A percentile compares a stretch with the other conserved stretches of the same genome.
These are phyloP conservation scores for Nematopogon swammerdamellus DNA, from an alignment of 2,888 invertebrate genomes.

Conservation along the genomic window DNA sequence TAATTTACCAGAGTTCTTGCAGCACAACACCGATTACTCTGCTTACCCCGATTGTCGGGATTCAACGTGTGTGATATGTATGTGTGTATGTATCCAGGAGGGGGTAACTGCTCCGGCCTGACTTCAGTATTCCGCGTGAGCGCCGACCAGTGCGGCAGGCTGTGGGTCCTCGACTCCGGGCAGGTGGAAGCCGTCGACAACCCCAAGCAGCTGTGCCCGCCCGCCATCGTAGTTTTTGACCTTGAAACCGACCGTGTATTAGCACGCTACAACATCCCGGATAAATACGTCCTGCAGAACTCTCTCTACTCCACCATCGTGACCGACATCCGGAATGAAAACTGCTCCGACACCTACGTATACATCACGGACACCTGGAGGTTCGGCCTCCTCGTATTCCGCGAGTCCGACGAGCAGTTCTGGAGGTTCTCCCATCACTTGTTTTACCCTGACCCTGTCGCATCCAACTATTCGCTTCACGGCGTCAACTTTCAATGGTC, in stretches of 20 bases:
- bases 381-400: conserved; percentile 61
- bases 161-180: conserved; percentile 82
- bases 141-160: conserved; percentile 69
- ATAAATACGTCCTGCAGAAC: conserved; percentile 62
- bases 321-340: conserved; percentile 55
- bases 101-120: conserved; percentile 59
- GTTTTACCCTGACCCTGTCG: conserved; percentile 71
- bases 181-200: conserved; percentile 63
- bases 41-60: too few species aligned
- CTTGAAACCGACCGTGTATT: conserved; percentile 61
- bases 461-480: conserved; percentile 70
- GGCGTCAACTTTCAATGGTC: conserved; percentile 78
- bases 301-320: conserved; percentile 66
- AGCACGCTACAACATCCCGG: conserved; percentile 62
- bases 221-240: conserved; percentile 71
- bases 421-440: conserved; percentile 66
- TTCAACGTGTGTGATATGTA: too few species aligned
- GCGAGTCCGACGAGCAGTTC: conserved; percentile 53
- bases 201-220: conserved; percentile 68
- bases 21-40: too few species aligned
- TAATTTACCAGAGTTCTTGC: too few species aligned
- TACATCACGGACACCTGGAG: conserved; percentile 72
- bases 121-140: conserved; percentile 75
- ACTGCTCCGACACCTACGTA: conserved; percentile 62
- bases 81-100: conserved; percentile 22